phyloP scores from a whole-genome alignment of 2,888 invertebrate genomes.

The Masnerella sp. region DNA sequence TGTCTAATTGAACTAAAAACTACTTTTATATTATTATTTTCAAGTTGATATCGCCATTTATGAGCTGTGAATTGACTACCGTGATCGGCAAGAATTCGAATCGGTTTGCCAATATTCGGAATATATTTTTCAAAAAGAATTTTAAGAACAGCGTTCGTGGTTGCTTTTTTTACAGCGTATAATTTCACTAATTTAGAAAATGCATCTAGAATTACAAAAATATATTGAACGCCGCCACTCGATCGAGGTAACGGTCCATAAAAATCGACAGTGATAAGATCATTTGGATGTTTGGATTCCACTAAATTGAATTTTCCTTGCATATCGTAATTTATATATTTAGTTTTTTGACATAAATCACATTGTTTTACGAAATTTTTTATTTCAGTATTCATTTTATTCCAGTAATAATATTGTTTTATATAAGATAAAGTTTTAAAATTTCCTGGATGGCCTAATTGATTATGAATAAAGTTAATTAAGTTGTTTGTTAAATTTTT shows the following conservation, averaged over 20 bases:
- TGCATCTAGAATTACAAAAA: slow-evolving; percentile 10
- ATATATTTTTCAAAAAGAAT: too few species aligned
- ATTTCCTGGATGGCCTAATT: slow-evolving; percentile 20
- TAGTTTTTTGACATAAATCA: background rate
- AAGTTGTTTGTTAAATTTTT: background rate
- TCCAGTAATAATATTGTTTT: slow-evolving; percentile 2
- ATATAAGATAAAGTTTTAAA: slow-evolving; percentile 9
- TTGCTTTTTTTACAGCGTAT: slow-evolving; percentile 12
- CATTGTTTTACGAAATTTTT: background rate
- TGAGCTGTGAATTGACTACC: slow-evolving; percentile 60
- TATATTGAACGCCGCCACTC: background rate
- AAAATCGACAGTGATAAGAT: slow-evolving; percentile 20
- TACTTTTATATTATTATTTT: slow-evolving; percentile 5
- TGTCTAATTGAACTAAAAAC: slow-evolving; percentile 44
- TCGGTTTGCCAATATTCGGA: slow-evolving; percentile 8
- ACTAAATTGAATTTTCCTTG: background rate
- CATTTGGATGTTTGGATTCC: slow-evolving; percentile 4
- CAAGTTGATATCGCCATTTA: slow-evolving; percentile 48
- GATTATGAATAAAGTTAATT: background rate
- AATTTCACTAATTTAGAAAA: too few species aligned
- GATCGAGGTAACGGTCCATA: slow-evolving; percentile 21
- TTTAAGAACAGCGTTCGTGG: background rate
- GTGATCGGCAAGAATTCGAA: slow-evolving; percentile 23
- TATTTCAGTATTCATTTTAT: background rate
- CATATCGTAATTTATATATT: background rate